Evolutionary conservation across 2,888 invertebrate genomes (phyloP).

Genomic region (Lagria hirta): DNA sequence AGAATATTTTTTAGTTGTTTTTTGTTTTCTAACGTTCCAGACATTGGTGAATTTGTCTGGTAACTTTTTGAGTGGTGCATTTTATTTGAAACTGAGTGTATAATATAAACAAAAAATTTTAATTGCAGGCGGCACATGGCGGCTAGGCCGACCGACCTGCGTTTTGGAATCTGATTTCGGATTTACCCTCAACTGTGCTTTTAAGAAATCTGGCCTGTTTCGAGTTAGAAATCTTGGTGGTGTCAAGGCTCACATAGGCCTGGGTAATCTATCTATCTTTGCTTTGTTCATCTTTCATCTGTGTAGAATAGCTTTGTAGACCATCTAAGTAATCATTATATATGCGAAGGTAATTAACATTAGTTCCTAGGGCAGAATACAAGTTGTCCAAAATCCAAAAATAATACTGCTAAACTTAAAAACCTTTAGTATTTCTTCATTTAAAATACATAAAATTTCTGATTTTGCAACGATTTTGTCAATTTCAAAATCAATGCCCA

Average conservation of each 20-base stretch:
- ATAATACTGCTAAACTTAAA: too few relatives aligned
- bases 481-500: too few relatives aligned
- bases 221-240: constrained; percentile 89
- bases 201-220: constrained; percentile 89
- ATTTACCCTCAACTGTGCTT: constrained; percentile 87
- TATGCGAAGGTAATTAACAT: too few relatives aligned
- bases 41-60: too few relatives aligned
- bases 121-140: constrained; percentile 63
- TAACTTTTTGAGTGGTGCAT: too few relatives aligned
- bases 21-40: too few relatives aligned
- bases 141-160: constrained; percentile 73
- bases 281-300: constrained; percentile 20
- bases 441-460: background rate
- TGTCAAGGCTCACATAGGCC: constrained; percentile 84
- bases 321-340: too few relatives aligned
- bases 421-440: too few relatives aligned
- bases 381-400: too few relatives aligned
- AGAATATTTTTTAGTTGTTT: too few relatives aligned
- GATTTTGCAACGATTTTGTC: background rate
- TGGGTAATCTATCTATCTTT: constrained; percentile 65
- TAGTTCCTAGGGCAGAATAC: too few relatives aligned
- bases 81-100: background rate
- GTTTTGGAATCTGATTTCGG: constrained; percentile 88
- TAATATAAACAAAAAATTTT: constrained; percentile 38
- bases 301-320: constrained; percentile 15